A percentile compares a stretch with the other conserved stretches of the same genome.
These are phyloP conservation scores for Colossoma macropomum DNA, from an alignment of 2,113 vertebrate genomes.

Conservation along the genomic window DNA sequence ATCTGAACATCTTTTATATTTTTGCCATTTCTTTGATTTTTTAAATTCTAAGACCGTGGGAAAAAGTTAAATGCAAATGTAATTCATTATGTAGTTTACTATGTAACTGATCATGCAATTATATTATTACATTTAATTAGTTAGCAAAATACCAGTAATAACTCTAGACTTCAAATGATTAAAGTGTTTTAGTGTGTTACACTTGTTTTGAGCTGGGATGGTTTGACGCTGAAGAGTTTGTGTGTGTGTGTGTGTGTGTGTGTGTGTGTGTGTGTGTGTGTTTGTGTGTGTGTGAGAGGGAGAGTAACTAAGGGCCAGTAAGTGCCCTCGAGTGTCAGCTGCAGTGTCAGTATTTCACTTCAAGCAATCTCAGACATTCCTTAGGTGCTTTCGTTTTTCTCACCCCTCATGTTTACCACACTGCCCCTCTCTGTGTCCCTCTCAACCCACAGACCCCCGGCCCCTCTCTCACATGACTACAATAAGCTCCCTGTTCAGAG, in stretches of 20 bases:
- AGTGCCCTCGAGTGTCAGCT: not conserved
- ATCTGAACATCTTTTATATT: too few relatives aligned
- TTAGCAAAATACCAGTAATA: too few relatives aligned
- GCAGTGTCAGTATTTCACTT: not conserved
- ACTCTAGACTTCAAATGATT: too few relatives aligned
- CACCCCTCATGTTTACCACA: not conserved
- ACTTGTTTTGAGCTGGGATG: not conserved
- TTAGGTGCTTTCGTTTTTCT: not conserved
- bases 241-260: constrained; percentile 11
- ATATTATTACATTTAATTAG: too few relatives aligned
- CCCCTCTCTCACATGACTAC: constrained; percentile 53
- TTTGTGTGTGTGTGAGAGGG: not conserved
- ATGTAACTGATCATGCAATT: too few relatives aligned
- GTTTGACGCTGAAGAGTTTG: not conserved
- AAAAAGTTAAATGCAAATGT: too few relatives aligned
- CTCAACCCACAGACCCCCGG: constrained; percentile 35
- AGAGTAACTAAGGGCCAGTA: not conserved
- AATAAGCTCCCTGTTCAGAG: constrained; percentile 72
- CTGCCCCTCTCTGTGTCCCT: constrained; percentile 51
- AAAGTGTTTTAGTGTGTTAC: too few relatives aligned
- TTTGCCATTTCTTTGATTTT: too few relatives aligned
- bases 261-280: constrained; percentile 13
- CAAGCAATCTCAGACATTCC: not conserved
- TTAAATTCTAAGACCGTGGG: too few relatives aligned
- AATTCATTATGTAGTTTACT: too few relatives aligned